Base-by-base conservation (phyloP, 2,113 vertebrate species). In the Scartelaos histophorus region DNA sequence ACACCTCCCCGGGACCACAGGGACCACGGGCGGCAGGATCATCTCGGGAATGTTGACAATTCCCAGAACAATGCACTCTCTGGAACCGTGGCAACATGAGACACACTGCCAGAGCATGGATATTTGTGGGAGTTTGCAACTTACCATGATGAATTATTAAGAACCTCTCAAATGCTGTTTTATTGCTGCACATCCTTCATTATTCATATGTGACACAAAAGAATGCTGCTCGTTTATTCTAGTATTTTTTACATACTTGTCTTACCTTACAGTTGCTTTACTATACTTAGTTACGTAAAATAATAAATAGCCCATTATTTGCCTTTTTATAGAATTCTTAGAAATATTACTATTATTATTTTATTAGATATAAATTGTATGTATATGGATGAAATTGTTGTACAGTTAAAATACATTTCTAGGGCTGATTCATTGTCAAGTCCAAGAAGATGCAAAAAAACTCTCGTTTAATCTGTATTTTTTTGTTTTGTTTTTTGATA, bases 1-100 rank as follows among this genome's bases (percentile, higher is more conserved):
- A 89, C 88, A 92, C 88, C 86, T 91, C 83, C 76, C 72, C 7
- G 67, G 58, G 82, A 77, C 87, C 82, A 73, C 86, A 81, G 84
- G 78, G 86, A 78, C 80, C 58, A 61, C 58, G 13, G 58, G 58
- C 13, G 15, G 84, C 89, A 87, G 89, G 80, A 85, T 85, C 85
- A 91, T 91, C 93, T 91, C 91, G 88, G 91, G 90, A 92, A 94
- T 90, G 91, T 93, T 92, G 90, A 92, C 92, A 90, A 91, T 89
- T 91, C 84, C 87, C 91, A 61, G 75, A 82, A 85, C 88, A 88
- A 84, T 86, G 86, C 82, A 88, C 73, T 86, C 78, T 82, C 75
- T 19, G 70, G 86, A 83, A 73, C 76, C 19, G 79, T 75, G 74
- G 86, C 89, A 92, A 93, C 88, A 87, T 84, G 86, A 92, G 89